phyloP scores from a whole-genome alignment of 2,797 vertebrate genomes.

The Echeneis naucrates region DNA sequence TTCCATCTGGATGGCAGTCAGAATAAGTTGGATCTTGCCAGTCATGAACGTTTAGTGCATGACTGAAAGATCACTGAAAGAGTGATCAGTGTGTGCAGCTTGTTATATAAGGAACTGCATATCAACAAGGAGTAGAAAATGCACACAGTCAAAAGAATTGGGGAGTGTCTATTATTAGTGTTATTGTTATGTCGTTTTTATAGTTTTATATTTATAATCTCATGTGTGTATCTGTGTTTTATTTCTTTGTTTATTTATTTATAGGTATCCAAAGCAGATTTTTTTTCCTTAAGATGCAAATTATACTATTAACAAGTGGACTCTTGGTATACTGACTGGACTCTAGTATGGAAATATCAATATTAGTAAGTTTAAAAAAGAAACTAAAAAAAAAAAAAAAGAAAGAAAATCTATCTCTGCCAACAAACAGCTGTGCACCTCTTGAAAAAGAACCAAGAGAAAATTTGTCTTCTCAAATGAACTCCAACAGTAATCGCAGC shows the following conservation, averaged over 20 bases:
- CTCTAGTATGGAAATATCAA: not conserved
- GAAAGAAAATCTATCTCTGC: not conserved
- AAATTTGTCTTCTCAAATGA: conserved; percentile 4
- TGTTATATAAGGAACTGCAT: conserved; percentile 37
- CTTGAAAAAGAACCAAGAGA: not conserved
- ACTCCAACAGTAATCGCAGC: conserved; percentile 1
- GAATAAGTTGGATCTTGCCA: conserved; percentile 40
- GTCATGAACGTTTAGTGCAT: conserved; percentile 31
- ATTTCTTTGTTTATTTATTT: conserved; percentile 2
- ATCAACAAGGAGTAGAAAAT: conserved; percentile 38
- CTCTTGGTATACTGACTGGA: too few species aligned
- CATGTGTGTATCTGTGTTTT: too few species aligned
- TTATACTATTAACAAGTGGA: not conserved
- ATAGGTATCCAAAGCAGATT: not conserved
- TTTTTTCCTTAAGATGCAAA: not conserved
- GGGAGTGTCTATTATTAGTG: conserved; percentile 6
- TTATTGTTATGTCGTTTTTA: conserved; percentile 11
- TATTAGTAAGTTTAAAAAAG: not conserved
- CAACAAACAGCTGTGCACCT: not conserved
- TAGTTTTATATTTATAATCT: too few species aligned
- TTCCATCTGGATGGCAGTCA: conserved; percentile 64
- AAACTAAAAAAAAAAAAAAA: not conserved
- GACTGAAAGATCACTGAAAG: conserved; percentile 22
- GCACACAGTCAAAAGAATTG: not conserved
- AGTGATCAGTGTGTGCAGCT: conserved; percentile 8